Percentiles rank a stretch among this genome's conserved stretches.
phyloP scores from a whole-genome alignment of 2,113 vertebrate genomes.

The Brienomyrus longianalis region DNA sequence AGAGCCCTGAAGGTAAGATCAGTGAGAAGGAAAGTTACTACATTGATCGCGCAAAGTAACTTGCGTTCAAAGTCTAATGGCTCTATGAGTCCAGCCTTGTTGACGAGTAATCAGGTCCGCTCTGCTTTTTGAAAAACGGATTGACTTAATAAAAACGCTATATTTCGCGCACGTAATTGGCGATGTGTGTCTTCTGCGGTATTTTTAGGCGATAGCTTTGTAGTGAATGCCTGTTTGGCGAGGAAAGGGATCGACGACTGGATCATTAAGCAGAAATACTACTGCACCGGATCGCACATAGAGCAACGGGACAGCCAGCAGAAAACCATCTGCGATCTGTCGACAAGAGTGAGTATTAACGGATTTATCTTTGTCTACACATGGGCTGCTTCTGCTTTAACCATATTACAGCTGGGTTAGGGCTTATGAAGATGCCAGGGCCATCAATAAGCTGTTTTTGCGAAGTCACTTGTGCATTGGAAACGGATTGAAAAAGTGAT shows the following conservation, averaged over 20 bases:
- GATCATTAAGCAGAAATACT: constrained; percentile 87
- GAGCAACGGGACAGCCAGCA: constrained; percentile 69
- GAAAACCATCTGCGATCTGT: constrained; percentile 66
- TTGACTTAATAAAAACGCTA: not conserved
- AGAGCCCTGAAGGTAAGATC: constrained; percentile 93
- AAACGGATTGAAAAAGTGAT: not conserved
- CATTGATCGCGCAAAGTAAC: not conserved
- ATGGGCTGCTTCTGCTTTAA: not conserved
- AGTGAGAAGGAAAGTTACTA: not conserved
- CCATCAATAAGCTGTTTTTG: not conserved
- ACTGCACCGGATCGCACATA: constrained; percentile 58
- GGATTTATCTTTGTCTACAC: not conserved
- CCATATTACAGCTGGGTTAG: not conserved
- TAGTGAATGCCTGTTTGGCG: constrained; percentile 89
- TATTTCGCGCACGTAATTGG: not conserved
- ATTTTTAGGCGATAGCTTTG: constrained; percentile 85
- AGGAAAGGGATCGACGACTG: constrained; percentile 92
- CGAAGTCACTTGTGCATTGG: not conserved
- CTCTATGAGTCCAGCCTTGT: not conserved
- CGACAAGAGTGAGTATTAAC: constrained; percentile 71
- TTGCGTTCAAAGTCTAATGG: not conserved
- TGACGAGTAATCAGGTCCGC: not conserved
- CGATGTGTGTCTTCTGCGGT: not conserved
- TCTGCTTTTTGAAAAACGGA: not conserved
- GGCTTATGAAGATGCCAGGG: not conserved